Percentiles rank a stretch among this genome's conserved stretches.
These are phyloP conservation scores for Notarius lentiginosus DNA, from an alignment of 2,113 vertebrate genomes.

Conservation along the genomic window DNA sequence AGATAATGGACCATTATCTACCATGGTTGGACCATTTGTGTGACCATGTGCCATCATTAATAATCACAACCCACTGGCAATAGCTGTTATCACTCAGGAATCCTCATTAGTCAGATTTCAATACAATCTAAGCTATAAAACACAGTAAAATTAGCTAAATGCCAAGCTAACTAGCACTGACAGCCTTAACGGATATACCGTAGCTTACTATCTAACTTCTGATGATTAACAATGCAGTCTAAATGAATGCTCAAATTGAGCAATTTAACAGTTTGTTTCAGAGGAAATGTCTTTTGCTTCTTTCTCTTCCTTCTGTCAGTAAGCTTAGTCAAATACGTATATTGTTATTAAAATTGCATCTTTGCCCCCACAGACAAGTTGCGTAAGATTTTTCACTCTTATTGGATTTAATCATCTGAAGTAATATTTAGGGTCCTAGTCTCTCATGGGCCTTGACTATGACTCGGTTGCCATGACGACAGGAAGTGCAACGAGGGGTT, in stretches of 20 bases:
- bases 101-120: background rate
- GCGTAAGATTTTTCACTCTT: background rate
- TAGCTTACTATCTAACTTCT: background rate
- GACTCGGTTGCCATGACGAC: slow-evolving; percentile 16
- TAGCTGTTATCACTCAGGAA: background rate
- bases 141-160: background rate
- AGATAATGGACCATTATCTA: too few species aligned
- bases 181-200: background rate
- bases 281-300: background rate
- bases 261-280: background rate
- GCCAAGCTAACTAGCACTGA: background rate
- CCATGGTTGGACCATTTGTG: too few species aligned
- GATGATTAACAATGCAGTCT: background rate
- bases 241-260: background rate
- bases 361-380: background rate
- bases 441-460: slow-evolving; percentile 1
- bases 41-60: background rate
- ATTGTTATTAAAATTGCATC: background rate
- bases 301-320: background rate
- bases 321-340: background rate
- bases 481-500: slow-evolving; percentile 3
- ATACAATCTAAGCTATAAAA: background rate
- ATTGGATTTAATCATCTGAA: slow-evolving; percentile 15
- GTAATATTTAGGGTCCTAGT: background rate
- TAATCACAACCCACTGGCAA: background rate